These are phyloP conservation scores for Xyliphius kryptos DNA, from an alignment of 2,113 vertebrate genomes.

Conservation along the genomic window DNA sequence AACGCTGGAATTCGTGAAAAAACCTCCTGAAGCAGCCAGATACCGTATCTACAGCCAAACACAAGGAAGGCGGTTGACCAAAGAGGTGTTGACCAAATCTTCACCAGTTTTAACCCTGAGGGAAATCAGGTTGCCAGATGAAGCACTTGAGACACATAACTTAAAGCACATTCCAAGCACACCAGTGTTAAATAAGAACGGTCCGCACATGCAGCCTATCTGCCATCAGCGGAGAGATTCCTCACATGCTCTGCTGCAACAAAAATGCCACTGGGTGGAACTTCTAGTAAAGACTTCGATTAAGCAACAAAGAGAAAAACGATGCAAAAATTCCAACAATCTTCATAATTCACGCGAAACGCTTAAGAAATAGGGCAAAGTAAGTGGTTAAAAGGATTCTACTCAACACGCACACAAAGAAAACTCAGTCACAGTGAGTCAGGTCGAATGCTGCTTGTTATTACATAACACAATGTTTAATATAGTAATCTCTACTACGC, in stretches of 20 bases:
- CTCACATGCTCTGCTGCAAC: constrained; percentile 15
- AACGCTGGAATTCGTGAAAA: too few relatives aligned
- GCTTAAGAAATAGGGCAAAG: not conserved
- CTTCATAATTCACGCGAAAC: not conserved
- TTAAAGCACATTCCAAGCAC: too few relatives aligned
- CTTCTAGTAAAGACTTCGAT: constrained; percentile 5
- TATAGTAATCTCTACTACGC: constrained; percentile 94
- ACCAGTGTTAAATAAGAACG: not conserved
- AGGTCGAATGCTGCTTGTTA: constrained; percentile 18
- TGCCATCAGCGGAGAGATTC: constrained; percentile 28
- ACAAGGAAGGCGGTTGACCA: constrained; percentile 6
- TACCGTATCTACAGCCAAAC: too few relatives aligned
- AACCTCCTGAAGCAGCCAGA: too few relatives aligned
- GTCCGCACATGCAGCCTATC: not conserved
- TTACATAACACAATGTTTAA: constrained; percentile 90
- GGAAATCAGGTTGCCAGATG: not conserved
- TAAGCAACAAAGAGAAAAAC: not conserved
- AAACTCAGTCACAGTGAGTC: not conserved
- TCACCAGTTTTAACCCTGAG: constrained; percentile 17
- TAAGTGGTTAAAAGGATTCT: too few relatives aligned
- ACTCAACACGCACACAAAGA: not conserved
- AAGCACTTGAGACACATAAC: too few relatives aligned
- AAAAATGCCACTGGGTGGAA: constrained; percentile 9
- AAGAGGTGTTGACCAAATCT: constrained; percentile 28
- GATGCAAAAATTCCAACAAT: constrained; percentile 5